A percentile compares a stretch with the other conserved stretches of the same genome.
Conservation (phyloP, 2,888 invertebrate species). For the Drosophila heteroneura region DNA sequence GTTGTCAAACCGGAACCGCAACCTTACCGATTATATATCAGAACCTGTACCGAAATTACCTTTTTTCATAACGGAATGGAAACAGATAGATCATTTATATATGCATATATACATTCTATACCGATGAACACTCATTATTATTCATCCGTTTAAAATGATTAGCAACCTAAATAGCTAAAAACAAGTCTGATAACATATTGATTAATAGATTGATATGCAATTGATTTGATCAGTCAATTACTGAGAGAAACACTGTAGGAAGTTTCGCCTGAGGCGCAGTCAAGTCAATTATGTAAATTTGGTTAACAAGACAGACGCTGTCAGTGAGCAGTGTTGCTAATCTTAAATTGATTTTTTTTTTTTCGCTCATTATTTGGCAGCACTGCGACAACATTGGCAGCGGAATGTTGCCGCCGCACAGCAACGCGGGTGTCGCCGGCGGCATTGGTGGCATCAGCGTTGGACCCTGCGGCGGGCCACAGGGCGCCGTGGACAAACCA, state of each 20-base stretch:
- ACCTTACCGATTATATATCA: background rate
- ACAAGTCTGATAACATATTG: background rate
- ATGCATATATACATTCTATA: background rate
- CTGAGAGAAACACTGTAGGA: background rate
- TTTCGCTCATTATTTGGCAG: constrained; percentile 34
- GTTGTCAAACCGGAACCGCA: background rate
- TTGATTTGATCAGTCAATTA: background rate
- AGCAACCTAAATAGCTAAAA: background rate
- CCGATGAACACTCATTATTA: background rate
- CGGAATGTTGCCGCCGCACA: constrained; percentile 62
- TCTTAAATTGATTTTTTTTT: background rate
- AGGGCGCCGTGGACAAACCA: constrained; percentile 91
- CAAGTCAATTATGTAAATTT: constrained; percentile 19
- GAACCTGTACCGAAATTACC: too few relatives aligned
- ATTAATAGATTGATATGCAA: background rate
- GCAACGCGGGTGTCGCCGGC: constrained; percentile 61
- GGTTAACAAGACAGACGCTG: background rate
- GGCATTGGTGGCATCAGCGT: constrained; percentile 73
- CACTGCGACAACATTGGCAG: constrained; percentile 62
- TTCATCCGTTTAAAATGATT: background rate
- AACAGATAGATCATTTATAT: background rate
- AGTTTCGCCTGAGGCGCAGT: background rate
- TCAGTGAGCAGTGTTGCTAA: background rate
- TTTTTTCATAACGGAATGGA: background rate
- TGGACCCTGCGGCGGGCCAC: constrained; percentile 87